A percentile compares a stretch with the other conserved stretches of the same genome.
phyloP scores from a whole-genome alignment of 2,113 vertebrate species.

The Cryptomyrus ogoouensis region DNA sequence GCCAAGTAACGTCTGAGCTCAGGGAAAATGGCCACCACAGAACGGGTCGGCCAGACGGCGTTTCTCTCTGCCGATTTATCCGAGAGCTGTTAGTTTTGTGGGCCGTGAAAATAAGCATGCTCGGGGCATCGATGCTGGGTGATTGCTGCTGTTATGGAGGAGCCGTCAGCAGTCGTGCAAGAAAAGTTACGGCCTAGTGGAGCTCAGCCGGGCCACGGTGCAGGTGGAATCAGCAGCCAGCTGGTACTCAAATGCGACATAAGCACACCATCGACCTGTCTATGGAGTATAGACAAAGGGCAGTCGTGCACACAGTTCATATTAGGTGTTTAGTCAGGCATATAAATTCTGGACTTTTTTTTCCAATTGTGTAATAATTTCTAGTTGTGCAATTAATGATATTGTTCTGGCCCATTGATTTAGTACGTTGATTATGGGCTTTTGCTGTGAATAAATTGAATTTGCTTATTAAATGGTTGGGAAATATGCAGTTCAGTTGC shows the following conservation, averaged over 20 bases:
- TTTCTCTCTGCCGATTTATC: neutral
- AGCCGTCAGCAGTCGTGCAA: neutral
- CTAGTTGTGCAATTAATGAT: neutral
- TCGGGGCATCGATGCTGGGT: neutral
- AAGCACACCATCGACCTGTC: neutral
- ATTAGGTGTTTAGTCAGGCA: neutral
- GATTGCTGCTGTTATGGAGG: neutral
- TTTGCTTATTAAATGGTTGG: neutral
- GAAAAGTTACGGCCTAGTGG: neutral
- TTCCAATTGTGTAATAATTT: neutral
- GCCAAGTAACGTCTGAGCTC: neutral
- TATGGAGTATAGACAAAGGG: neutral
- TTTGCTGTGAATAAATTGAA: neutral
- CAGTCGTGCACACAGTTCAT: neutral
- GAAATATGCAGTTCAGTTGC: neutral
- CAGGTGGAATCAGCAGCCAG: neutral
- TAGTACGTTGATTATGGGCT: neutral
- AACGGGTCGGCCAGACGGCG: neutral
- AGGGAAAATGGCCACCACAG: neutral
- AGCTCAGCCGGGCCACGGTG: neutral
- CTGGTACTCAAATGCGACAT: neutral
- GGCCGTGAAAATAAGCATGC: neutral
- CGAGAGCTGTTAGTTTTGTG: neutral
- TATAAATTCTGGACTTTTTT: neutral
- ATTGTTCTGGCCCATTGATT: slow-evolving; percentile 4